These are phyloP conservation scores for Macroramphosus scolopax DNA, from an alignment of 2,797 vertebrate species.

Conservation along the genomic window DNA sequence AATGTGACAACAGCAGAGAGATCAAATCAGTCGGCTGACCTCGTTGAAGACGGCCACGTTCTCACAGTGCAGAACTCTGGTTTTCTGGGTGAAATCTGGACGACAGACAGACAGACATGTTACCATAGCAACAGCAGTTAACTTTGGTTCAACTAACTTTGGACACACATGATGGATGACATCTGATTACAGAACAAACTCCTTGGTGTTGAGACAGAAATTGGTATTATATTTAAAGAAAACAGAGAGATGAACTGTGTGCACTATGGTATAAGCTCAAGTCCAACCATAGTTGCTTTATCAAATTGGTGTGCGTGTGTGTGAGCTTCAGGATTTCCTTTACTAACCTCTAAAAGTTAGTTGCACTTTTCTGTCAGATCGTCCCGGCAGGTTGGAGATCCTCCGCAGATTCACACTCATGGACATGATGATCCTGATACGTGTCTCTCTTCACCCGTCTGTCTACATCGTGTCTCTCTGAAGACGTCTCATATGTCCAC, in stretches of 20 bases:
- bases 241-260: too few species aligned
- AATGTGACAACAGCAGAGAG: background rate
- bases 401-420: conserved; percentile 80
- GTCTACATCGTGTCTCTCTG: conserved; percentile 19
- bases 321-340: too few species aligned
- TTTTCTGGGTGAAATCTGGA: conserved; percentile 89
- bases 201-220: too few species aligned
- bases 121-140: conserved; percentile 4
- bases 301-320: too few species aligned
- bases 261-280: too few species aligned
- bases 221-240: too few species aligned
- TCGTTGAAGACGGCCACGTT: conserved; percentile 83
- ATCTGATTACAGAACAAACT: too few species aligned
- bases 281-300: too few species aligned
- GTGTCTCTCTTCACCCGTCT: background rate
- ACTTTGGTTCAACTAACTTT: too few species aligned
- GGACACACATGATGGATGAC: too few species aligned
- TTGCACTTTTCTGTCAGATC: conserved; percentile 83
- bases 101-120: conserved; percentile 11
- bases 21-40: conserved; percentile 71
- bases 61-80: conserved; percentile 80
- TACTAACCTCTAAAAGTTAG: conserved; percentile 82
- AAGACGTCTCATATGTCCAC: background rate
- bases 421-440: conserved; percentile 76
- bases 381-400: conserved; percentile 83